Percentiles rank a stretch among this genome's conserved stretches.
Conservation (phyloP, 2,888 invertebrate species). For the Leucophora obtusa region DNA sequence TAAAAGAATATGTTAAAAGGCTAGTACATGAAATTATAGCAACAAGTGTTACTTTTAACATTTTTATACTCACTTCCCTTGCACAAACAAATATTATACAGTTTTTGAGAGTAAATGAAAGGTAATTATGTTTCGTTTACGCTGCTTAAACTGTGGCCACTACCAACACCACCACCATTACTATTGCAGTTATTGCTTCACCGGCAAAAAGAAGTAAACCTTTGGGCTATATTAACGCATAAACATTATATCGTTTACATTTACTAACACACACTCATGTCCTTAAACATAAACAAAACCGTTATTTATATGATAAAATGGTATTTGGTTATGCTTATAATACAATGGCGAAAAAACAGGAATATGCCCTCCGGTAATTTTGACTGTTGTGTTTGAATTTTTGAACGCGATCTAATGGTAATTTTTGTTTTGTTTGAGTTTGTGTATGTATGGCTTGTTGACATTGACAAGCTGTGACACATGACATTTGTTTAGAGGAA, state of each 20-base stretch:
- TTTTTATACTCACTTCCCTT: neutral
- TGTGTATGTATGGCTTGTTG: slow-evolving; percentile 46
- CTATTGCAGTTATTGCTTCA: neutral
- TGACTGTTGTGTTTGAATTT: slow-evolving; percentile 27
- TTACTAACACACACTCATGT: neutral
- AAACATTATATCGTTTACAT: slow-evolving; percentile 15
- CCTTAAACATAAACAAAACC: neutral
- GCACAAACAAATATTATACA: neutral
- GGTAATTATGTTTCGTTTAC: neutral
- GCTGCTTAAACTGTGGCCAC: neutral
- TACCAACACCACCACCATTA: neutral
- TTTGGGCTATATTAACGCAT: neutral
- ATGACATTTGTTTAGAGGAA: slow-evolving; percentile 67
- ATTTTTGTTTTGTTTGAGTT: neutral
- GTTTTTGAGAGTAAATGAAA: neutral
- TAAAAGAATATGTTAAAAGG: too few relatives aligned
- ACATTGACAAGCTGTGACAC: slow-evolving; percentile 72
- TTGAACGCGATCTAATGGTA: slow-evolving; percentile 3
- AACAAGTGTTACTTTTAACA: neutral
- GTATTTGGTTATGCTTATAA: slow-evolving; percentile 24
- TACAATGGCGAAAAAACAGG: neutral
- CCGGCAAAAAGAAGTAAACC: neutral
- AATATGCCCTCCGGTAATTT: neutral
- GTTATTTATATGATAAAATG: slow-evolving; percentile 1
- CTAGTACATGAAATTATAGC: neutral